Percentiles rank a stretch among this genome's conserved stretches.
phyloP scores from a whole-genome alignment of 1,140 invertebrate species.

The Diuraphis noxia region DNA sequence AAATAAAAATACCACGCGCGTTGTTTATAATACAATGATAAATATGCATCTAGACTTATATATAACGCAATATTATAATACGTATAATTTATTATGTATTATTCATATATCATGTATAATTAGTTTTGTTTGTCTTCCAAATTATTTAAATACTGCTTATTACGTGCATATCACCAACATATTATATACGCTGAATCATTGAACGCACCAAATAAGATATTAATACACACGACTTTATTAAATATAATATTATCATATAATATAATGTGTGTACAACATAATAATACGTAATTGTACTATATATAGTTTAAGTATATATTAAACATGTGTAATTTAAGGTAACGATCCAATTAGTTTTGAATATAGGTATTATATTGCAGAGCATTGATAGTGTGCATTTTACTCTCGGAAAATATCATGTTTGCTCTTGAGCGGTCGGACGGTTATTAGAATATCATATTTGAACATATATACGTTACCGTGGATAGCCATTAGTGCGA shows the following conservation, averaged over 20 bases:
- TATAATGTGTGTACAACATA: no score
- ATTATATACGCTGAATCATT: background rate
- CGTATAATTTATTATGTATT: no score
- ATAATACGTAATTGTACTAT: background rate
- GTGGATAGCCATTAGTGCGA: background rate
- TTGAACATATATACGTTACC: background rate
- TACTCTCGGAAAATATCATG: background rate
- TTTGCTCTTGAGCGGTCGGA: background rate
- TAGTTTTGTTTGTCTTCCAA: background rate
- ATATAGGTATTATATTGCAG: background rate
- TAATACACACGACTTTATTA: background rate
- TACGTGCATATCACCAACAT: background rate
- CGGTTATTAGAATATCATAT: constrained; percentile 14
- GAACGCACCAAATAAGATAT: background rate
- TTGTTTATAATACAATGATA: no score
- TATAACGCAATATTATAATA: background rate
- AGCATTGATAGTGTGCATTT: background rate
- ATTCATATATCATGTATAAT: no score
- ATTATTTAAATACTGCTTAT: background rate
- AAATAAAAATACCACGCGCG: no score
- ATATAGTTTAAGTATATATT: no score
- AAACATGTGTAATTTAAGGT: background rate
- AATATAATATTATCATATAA: background rate
- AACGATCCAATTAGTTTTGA: constrained; percentile 7
- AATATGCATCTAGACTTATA: background rate